phyloP scores from a whole-genome alignment of 2,797 vertebrate genomes.

The Streptopelia turtur region DNA sequence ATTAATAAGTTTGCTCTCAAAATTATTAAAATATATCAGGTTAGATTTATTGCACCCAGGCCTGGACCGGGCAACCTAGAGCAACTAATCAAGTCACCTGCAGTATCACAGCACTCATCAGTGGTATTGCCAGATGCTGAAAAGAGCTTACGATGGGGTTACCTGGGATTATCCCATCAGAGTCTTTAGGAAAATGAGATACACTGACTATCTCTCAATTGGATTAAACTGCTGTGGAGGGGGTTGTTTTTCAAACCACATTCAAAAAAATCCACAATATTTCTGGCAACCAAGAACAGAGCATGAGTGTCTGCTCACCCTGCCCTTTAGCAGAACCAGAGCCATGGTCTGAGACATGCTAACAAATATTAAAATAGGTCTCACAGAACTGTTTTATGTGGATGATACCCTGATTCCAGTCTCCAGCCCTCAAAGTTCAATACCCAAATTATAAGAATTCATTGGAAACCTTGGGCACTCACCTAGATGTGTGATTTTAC shows the following conservation, averaged over 20 bases:
- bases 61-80: background rate
- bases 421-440: background rate
- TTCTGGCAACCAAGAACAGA: background rate
- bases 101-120: background rate
- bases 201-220: background rate
- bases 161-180: conserved; percentile 54
- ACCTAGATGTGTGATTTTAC: background rate
- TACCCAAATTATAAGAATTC: background rate
- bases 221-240: background rate
- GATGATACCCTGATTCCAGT: background rate
- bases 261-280: background rate
- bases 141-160: conserved; percentile 19
- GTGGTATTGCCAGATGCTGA: background rate
- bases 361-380: background rate
- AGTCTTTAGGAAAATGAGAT: conserved; percentile 29
- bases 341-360: background rate
- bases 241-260: background rate
- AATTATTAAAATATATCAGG: background rate
- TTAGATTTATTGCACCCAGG: background rate
- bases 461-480: background rate
- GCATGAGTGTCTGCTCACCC: fast-evolving
- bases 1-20: fast-evolving
- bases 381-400: background rate
- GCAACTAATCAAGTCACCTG: background rate
- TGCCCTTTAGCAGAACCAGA: background rate